Conservation (phyloP, 2,797 vertebrate genomes). For the Tinamus major region DNA sequence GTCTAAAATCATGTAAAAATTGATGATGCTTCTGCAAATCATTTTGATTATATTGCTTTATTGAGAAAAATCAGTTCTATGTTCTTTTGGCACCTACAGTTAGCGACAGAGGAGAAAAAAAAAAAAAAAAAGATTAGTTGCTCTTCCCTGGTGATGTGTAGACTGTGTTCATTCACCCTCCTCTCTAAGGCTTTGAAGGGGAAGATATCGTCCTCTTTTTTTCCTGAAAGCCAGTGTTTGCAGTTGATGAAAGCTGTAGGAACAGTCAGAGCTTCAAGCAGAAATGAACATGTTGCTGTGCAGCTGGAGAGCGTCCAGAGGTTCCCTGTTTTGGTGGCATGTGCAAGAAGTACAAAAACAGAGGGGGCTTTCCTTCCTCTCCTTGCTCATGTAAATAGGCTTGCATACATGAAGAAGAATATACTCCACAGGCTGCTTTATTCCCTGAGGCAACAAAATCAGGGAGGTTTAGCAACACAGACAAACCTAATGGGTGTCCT, state of each 20-base stretch:
- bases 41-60: slow-evolving; percentile 44
- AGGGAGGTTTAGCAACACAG: neutral
- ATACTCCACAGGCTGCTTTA: neutral
- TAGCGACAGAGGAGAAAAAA: neutral
- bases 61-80: slow-evolving; percentile 29
- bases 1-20: slow-evolving; percentile 33
- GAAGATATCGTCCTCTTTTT: neutral
- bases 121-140: slow-evolving; percentile 41
- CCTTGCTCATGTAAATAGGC: neutral
- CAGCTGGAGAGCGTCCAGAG: neutral
- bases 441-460: neutral
- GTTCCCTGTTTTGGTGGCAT: neutral
- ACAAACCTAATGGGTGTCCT: neutral
- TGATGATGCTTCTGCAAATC: slow-evolving; percentile 35
- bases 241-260: neutral
- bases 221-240: neutral
- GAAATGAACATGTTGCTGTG: neutral
- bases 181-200: slow-evolving; percentile 4
- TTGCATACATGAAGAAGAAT: neutral
- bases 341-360: neutral
- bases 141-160: neutral
- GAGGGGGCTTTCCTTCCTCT: neutral
- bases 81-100: neutral
- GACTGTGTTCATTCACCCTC: neutral
- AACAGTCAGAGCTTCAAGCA: neutral